These are phyloP conservation scores for Drosophila melanogaster DNA, from an alignment of 1,140 invertebrate genomes.

Conservation along the genomic window DNA sequence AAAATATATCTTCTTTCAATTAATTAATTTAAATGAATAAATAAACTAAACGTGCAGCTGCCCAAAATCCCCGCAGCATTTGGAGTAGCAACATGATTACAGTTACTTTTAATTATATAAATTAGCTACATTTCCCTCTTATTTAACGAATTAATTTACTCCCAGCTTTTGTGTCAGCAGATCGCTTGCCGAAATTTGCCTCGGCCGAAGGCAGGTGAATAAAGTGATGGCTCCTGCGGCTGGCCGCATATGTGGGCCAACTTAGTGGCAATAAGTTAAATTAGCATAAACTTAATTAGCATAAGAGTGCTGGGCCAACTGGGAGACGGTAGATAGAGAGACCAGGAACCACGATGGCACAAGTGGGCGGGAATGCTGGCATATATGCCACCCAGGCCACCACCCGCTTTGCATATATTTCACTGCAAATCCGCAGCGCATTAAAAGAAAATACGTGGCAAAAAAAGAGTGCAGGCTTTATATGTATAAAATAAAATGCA, in stretches of 20 bases:
- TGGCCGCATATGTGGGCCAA: constrained; percentile 81
- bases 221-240: constrained; percentile 55
- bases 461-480: constrained; percentile 21
- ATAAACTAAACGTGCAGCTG: neutral
- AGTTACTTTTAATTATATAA: constrained; percentile 62
- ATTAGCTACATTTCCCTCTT: constrained; percentile 36
- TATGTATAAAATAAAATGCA: constrained; percentile 51
- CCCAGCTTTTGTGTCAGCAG: constrained; percentile 5
- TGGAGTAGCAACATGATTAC: constrained; percentile 43
- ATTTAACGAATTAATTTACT: constrained; percentile 6
- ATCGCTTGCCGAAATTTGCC: constrained; percentile 32
- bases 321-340: constrained; percentile 52
- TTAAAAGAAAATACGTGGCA: constrained; percentile 80
- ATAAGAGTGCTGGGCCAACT: constrained; percentile 77
- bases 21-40: neutral
- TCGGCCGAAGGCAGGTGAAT: constrained; percentile 2
- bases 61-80: constrained; percentile 16
- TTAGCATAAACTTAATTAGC: constrained; percentile 83
- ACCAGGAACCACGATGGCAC: constrained; percentile 34
- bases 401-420: constrained; percentile 62
- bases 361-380: constrained; percentile 1
- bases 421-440: constrained; percentile 80
- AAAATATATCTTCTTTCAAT: too few relatives aligned
- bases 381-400: constrained; percentile 14
- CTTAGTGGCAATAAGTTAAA: constrained; percentile 83